phyloP scores from a whole-genome alignment of 1,140 invertebrate genomes.

The Rhopalosiphum maidis region DNA sequence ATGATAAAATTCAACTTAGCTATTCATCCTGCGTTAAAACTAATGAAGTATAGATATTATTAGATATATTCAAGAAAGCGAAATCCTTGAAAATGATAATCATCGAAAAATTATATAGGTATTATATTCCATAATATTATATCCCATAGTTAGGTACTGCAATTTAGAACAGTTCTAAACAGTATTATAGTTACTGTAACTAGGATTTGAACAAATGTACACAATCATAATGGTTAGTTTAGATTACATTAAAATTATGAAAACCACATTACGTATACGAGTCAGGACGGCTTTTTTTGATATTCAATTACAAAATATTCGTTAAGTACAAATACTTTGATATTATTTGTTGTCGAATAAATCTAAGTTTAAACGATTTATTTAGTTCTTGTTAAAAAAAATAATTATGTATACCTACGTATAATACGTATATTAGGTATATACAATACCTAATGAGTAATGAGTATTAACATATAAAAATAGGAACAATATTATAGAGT shows the following conservation, averaged over 20 bases:
- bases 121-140: neutral
- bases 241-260: neutral
- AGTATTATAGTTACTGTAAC: neutral
- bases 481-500: neutral
- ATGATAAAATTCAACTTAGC: constrained; percentile 15
- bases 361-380: neutral
- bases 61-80: neutral
- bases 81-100: constrained; percentile 27
- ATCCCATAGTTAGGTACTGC: neutral
- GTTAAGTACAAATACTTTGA: neutral
- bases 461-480: neutral
- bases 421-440: no score
- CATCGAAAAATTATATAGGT: neutral
- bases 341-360: neutral
- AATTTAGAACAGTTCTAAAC: neutral
- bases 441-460: neutral
- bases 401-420: no score
- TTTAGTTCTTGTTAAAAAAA: neutral
- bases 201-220: neutral
- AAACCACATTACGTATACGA: neutral
- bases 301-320: neutral
- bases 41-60: neutral
- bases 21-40: neutral
- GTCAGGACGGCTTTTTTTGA: neutral
- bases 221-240: neutral